Conservation (phyloP, 2,888 invertebrate species). For the Netelia melanura region DNA sequence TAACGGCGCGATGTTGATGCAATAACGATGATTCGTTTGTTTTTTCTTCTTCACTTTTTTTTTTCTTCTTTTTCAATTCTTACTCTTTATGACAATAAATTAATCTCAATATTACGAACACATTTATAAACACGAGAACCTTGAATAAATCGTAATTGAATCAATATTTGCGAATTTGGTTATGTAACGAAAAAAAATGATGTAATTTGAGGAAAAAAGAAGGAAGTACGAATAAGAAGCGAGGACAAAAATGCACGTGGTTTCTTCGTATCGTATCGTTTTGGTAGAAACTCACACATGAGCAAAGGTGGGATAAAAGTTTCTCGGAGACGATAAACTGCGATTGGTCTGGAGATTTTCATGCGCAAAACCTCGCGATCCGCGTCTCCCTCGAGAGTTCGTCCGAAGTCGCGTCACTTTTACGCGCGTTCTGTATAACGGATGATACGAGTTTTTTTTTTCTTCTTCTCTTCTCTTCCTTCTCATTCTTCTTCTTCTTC, state of each 20-base stretch:
- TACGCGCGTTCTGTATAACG: slow-evolving; percentile 48
- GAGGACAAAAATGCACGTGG: no score
- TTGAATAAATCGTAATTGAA: no score
- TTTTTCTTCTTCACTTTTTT: neutral
- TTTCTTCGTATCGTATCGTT: no score
- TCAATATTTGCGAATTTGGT: no score
- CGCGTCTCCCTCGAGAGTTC: neutral
- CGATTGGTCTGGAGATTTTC: slow-evolving; percentile 21
- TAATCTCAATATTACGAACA: no score
- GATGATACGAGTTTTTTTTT: slow-evolving; percentile 53
- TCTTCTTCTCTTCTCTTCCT: slow-evolving; percentile 1
- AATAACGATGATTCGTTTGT: neutral
- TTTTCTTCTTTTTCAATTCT: neutral
- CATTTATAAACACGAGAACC: no score
- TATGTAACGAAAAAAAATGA: no score
- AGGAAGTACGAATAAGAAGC: no score
- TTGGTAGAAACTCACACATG: neutral
- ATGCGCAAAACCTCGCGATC: slow-evolving; percentile 23
- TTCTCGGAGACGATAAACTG: slow-evolving; percentile 3
- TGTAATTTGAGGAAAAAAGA: no score
- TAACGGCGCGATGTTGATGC: neutral
- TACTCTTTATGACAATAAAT: neutral
- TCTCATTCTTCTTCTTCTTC: neutral
- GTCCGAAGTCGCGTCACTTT: slow-evolving; percentile 7
- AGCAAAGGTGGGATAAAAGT: neutral